phyloP scores from a whole-genome alignment of 2,113 vertebrate species.

The Muntiacus muntjak region DNA sequence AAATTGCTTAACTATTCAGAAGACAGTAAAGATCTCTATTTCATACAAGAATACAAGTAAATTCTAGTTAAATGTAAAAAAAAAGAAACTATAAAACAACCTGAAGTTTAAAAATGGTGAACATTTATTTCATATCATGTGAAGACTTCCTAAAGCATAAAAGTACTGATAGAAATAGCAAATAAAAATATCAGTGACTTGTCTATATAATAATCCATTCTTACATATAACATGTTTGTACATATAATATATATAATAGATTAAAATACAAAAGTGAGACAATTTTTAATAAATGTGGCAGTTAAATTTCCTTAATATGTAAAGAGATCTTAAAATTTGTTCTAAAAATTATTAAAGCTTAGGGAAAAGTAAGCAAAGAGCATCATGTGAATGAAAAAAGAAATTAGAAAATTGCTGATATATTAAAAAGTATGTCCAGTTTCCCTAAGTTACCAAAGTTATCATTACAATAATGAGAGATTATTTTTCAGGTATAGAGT shows the following conservation, averaged over 20 bases:
- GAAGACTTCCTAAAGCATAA: background rate
- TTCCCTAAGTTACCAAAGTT: background rate
- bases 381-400: background rate
- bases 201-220: background rate
- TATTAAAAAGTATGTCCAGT: background rate
- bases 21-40: background rate
- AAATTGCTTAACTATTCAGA: constrained; percentile 1
- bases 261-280: background rate
- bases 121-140: background rate
- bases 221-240: background rate
- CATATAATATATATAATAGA: background rate
- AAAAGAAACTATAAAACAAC: background rate
- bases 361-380: background rate
- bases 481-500: background rate
- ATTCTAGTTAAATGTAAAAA: background rate
- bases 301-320: background rate
- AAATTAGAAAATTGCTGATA: background rate
- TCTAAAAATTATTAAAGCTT: background rate
- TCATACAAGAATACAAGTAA: background rate
- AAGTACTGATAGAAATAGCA: background rate
- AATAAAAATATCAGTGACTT: background rate
- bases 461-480: background rate
- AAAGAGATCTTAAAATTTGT: background rate
- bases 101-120: background rate
- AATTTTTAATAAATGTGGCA: constrained; percentile 5